Evolutionary conservation across 2,113 vertebrate species (phyloP).

Genomic region (Callipepla squamata): DNA sequence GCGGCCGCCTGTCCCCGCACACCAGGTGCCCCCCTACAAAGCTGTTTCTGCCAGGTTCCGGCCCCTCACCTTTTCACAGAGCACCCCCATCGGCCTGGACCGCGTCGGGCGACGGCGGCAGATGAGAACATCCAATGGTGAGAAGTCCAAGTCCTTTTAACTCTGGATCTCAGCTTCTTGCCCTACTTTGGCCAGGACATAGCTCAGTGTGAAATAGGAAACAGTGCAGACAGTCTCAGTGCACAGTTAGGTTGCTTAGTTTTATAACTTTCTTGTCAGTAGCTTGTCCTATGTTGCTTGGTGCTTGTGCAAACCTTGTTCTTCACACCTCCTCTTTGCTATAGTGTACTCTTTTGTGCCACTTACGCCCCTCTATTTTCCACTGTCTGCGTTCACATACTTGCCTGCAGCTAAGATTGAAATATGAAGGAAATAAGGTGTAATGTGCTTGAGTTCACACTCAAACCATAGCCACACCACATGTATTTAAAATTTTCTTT

Average conservation of each 20-base stretch:
- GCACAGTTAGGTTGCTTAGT: not conserved
- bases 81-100: conserved; percentile 95
- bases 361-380: not conserved
- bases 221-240: not conserved
- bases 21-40: conserved; percentile 92
- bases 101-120: conserved; percentile 85
- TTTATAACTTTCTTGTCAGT: not conserved
- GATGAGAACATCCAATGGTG: conserved; percentile 88
- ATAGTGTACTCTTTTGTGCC: not conserved
- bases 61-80: conserved; percentile 90
- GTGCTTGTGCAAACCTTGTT: not conserved
- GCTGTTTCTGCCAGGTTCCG: conserved; percentile 90
- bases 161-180: not conserved
- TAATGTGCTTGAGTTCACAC: not conserved
- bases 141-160: conserved; percentile 63
- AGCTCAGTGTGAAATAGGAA: not conserved
- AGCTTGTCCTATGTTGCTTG: not conserved
- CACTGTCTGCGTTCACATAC: not conserved
- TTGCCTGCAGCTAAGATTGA: not conserved
- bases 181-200: not conserved
- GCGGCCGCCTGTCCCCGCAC: conserved; percentile 90
- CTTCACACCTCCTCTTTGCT: not conserved
- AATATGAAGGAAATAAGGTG: not conserved
- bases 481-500: conserved; percentile 1
- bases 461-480: not conserved